Evolutionary conservation across 2,888 invertebrate species (phyloP).

Genomic region (Punctoribates punctum): DNA sequence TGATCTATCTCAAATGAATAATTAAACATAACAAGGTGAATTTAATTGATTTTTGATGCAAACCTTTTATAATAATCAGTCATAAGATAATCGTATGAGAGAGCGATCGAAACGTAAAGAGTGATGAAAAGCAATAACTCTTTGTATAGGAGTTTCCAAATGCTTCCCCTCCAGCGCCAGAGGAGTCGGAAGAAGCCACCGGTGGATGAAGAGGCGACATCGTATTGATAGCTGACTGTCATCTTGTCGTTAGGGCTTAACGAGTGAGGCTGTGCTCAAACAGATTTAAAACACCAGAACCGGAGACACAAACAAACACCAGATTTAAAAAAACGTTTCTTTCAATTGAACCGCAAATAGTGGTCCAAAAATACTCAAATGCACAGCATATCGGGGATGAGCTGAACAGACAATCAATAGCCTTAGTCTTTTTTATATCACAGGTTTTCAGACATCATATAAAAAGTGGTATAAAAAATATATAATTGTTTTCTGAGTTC

Average conservation of each 20-base stretch:
- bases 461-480: too few relatives aligned
- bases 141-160: conserved; percentile 61
- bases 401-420: too few relatives aligned
- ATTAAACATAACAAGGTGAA: not conserved
- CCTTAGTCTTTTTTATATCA: too few relatives aligned
- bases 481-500: too few relatives aligned
- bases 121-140: conserved; percentile 58
- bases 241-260: conserved; percentile 51
- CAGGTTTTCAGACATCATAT: too few relatives aligned
- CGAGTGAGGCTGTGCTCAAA: not conserved
- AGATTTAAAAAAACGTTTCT: too few relatives aligned
- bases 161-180: conserved; percentile 61
- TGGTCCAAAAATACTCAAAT: too few relatives aligned
- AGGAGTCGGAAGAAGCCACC: conserved; percentile 61
- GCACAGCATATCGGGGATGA: too few relatives aligned
- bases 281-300: not conserved
- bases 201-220: conserved; percentile 61
- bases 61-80: conserved; percentile 43
- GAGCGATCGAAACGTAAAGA: conserved; percentile 52
- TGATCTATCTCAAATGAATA: not conserved
- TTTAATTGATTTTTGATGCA: not conserved
- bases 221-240: conserved; percentile 62
- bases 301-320: not conserved
- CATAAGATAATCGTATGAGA: conserved; percentile 44
- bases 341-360: too few relatives aligned